These are phyloP conservation scores for Wasmannia auropunctata DNA, from an alignment of 1,140 invertebrate genomes.

Conservation along the genomic window DNA sequence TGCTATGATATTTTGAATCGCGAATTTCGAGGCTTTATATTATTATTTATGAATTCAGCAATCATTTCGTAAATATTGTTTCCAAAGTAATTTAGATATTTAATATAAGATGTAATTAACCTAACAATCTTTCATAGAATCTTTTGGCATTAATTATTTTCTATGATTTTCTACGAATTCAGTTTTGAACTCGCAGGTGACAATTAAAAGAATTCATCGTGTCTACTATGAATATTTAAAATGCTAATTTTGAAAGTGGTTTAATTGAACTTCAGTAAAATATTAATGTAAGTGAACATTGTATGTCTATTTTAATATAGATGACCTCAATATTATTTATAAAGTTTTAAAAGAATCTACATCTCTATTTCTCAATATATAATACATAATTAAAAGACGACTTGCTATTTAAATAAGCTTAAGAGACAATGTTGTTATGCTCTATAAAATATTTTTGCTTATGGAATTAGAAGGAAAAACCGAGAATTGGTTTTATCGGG, in stretches of 20 bases:
- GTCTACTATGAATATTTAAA: not conserved
- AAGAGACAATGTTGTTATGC: not conserved
- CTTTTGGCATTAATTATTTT: not conserved
- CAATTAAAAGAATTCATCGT: not conserved
- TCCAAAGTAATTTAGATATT: not conserved
- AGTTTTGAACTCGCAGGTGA: not conserved
- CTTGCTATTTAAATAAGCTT: not conserved
- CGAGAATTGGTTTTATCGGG: constrained; percentile 44
- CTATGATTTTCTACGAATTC: not conserved
- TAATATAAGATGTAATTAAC: not conserved
- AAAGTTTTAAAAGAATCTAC: not conserved
- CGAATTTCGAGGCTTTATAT: no score
- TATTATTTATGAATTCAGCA: not conserved
- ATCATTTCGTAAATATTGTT: not conserved
- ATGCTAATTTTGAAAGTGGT: not conserved
- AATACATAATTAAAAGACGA: not conserved
- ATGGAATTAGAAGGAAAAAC: not conserved
- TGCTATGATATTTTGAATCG: no score
- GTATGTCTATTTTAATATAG: not conserved
- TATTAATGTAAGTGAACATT: not conserved
- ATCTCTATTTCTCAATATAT: not conserved
- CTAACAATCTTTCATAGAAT: not conserved
- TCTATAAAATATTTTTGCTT: not conserved
- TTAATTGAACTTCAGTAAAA: not conserved
- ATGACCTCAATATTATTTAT: not conserved